These are phyloP conservation scores for Villa cingulata DNA, from an alignment of 2,888 invertebrate genomes.

Conservation along the genomic window DNA sequence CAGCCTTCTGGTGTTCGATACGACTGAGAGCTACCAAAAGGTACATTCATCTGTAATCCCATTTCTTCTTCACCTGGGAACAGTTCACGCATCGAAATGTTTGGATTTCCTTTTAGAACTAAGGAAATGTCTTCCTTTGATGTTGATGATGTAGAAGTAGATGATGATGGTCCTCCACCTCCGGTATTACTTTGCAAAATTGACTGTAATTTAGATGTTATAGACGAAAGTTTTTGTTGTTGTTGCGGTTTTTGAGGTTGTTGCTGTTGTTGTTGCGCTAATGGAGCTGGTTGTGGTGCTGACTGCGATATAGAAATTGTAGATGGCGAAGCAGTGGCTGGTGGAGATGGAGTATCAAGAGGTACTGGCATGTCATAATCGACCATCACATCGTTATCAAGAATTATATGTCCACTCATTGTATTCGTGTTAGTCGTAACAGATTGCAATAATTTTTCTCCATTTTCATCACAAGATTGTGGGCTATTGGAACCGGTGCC, in stretches of 20 bases:
- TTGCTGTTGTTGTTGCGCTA: neutral
- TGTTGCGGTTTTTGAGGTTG: too few species aligned
- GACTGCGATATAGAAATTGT: conserved; percentile 21
- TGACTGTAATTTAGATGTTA: conserved; percentile 25
- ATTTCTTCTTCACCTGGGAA: conserved; percentile 76
- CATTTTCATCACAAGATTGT: conserved; percentile 8
- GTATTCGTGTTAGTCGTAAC: conserved; percentile 3
- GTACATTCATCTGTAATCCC: conserved; percentile 49
- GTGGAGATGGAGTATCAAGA: conserved; percentile 11
- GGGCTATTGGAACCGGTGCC: conserved; percentile 1
- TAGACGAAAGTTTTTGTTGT: neutral
- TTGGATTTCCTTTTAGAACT: conserved; percentile 46
- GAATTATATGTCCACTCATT: conserved; percentile 18
- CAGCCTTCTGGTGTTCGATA: conserved; percentile 65
- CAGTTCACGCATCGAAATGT: conserved; percentile 66
- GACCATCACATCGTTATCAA: conserved; percentile 27
- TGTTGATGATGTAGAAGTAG: neutral
- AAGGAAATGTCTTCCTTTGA: conserved; percentile 27
- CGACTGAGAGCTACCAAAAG: conserved; percentile 44
- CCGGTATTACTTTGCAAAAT: conserved; percentile 24
- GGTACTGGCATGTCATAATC: conserved; percentile 30
- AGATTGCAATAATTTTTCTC: neutral
- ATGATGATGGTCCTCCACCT: conserved; percentile 8
- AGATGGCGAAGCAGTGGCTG: conserved; percentile 12
- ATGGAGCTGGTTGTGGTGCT: conserved; percentile 15